These are phyloP conservation scores for Dicycla oo DNA, from an alignment of 2,888 invertebrate genomes.

Conservation along the genomic window DNA sequence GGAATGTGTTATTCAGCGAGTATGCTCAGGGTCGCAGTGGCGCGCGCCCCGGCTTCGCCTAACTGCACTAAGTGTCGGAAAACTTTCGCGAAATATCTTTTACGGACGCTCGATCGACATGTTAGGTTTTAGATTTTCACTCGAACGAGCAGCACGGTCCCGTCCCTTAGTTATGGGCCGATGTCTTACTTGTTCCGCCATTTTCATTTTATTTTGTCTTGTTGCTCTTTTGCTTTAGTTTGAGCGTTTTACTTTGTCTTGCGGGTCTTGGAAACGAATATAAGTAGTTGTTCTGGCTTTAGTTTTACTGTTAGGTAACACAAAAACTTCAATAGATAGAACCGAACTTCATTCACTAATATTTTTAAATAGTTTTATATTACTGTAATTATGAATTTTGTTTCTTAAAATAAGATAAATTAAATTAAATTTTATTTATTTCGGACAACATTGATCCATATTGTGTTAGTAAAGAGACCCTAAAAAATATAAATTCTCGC, in stretches of 20 bases:
- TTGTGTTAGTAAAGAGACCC: not conserved
- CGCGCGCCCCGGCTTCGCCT: conserved; percentile 51
- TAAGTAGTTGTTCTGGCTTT: not conserved
- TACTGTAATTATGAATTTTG: not conserved
- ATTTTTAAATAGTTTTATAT: not conserved
- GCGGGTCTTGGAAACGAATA: conserved; percentile 29
- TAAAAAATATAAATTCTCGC: conserved; percentile 6
- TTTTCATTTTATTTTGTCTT: conserved; percentile 75
- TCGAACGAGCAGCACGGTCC: conserved; percentile 71
- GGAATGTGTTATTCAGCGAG: conserved; percentile 46
- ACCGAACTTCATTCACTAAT: not conserved
- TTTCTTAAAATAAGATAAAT: not conserved
- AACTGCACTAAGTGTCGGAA: conserved; percentile 84
- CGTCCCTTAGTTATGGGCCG: conserved; percentile 76
- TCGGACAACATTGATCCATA: too few relatives aligned
- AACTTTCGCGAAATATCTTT: conserved; percentile 83
- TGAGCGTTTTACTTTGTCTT: conserved; percentile 13
- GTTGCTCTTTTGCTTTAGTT: conserved; percentile 58
- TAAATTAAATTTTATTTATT: too few relatives aligned
- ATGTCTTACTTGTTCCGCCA: conserved; percentile 73
- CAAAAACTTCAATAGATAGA: not conserved
- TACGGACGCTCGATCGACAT: conserved; percentile 79
- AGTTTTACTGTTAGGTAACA: too few relatives aligned
- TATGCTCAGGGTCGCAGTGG: conserved; percentile 41
- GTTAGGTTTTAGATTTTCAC: conserved; percentile 82